These are phyloP conservation scores for Oncorhynchus nerka DNA, from an alignment of 2,113 vertebrate species.

Conservation along the genomic window DNA sequence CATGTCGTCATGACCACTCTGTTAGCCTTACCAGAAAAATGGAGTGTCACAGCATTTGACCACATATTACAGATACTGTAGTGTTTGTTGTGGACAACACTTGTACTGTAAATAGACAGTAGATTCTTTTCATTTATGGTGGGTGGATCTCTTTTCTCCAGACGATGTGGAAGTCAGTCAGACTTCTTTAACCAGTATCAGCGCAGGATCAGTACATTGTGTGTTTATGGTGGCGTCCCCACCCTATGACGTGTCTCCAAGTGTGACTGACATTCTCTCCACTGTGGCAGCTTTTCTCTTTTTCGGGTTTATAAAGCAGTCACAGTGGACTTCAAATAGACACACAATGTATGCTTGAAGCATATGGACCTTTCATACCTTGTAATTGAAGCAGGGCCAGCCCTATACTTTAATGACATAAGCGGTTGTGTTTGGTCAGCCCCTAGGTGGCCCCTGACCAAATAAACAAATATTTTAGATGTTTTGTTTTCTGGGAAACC, in stretches of 20 bases:
- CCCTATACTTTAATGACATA: too few relatives aligned
- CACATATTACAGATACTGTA: not conserved
- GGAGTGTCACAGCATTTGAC: not conserved
- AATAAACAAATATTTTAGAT: too few relatives aligned
- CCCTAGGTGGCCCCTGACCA: too few relatives aligned
- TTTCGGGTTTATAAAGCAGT: not conserved
- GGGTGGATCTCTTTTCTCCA: not conserved
- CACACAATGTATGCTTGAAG: not conserved
- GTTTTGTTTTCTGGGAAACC: too few relatives aligned
- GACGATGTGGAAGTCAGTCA: not conserved
- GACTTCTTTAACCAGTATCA: slow-evolving; percentile 3
- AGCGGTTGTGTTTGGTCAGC: too few relatives aligned
- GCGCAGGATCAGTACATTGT: slow-evolving; percentile 13
- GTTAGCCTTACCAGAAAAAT: not conserved
- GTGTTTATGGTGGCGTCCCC: not conserved
- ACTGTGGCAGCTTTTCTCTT: not conserved
- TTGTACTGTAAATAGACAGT: not conserved
- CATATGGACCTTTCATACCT: not conserved
- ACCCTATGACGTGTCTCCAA: not conserved
- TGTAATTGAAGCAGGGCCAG: not conserved
- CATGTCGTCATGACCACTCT: not conserved
- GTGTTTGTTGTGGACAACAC: not conserved
- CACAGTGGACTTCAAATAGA: not conserved
- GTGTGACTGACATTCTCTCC: slow-evolving; percentile 28
- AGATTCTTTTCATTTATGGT: not conserved